Evolutionary conservation across 1,140 invertebrate species (phyloP).

Genomic region (Stegodyphus mimosarum): DNA sequence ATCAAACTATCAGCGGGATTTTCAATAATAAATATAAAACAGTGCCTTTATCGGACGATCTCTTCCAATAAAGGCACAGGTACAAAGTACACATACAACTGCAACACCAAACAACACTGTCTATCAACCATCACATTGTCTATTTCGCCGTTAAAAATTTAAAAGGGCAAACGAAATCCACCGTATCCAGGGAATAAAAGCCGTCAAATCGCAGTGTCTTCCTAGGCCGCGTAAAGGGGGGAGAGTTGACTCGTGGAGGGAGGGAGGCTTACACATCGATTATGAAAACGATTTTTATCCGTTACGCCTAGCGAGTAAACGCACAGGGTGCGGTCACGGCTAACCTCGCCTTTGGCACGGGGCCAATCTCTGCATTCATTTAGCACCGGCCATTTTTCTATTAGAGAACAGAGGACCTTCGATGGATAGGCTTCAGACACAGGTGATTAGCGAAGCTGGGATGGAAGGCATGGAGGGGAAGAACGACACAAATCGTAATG

Average conservation of each 20-base stretch:
- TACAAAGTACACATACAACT: too few species aligned
- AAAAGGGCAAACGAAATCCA: too few species aligned
- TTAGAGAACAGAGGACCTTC: neutral
- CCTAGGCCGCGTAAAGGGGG: too few species aligned
- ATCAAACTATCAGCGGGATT: too few species aligned
- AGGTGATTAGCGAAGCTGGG: constrained; percentile 16
- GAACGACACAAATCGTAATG: neutral
- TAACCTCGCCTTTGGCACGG: constrained; percentile 1
- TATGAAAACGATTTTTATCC: constrained; percentile 20
- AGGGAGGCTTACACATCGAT: constrained; percentile 6
- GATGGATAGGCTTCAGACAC: neutral
- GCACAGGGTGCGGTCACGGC: constrained; percentile 12
- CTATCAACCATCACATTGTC: too few species aligned
- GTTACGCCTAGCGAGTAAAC: constrained; percentile 9
- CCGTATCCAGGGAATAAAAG: too few species aligned
- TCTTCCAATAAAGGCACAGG: too few species aligned
- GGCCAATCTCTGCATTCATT: constrained; percentile 16
- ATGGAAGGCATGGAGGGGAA: neutral
- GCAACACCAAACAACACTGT: too few species aligned
- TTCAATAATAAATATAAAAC: too few species aligned
- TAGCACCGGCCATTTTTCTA: constrained; percentile 13
- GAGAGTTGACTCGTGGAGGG: neutral
- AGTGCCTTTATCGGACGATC: too few species aligned
- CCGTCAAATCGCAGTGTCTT: too few species aligned
- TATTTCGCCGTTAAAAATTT: too few species aligned